Base-by-base conservation (phyloP, 2,888 invertebrate species). In the Colletes collaris region DNA sequence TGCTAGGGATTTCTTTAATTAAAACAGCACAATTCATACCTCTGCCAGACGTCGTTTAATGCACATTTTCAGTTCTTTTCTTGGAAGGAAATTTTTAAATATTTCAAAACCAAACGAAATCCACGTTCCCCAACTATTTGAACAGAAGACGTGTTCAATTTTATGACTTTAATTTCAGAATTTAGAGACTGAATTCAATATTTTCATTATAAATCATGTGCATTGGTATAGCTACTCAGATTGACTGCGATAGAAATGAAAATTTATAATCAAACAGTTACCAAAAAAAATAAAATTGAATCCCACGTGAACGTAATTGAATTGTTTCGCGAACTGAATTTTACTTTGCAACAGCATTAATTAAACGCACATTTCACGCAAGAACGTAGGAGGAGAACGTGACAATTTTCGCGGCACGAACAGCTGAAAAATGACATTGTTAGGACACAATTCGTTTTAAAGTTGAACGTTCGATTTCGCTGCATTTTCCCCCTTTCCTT, bases 21-120 rank as follows among this genome's bases (percentile, higher is more conserved):
- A 63, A 63, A 63, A 44, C 46, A 49, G 63, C 16, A 63, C 27
- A 63, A 63, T 49, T 63, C 49, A 49, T 63, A 16, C 46, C 49
- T 16, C 27, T 46, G 44, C 16, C 46, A 49, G 46, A 27, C 63
- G 49, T 63, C 27, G 46, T 27, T 63, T 46, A 49, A 63, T 49
- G 7, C 27, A 63, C 49, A n/a, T 16, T 27, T 63, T 8, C 16
- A 16, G 35, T 46, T 13, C 49, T 1, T 27, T 27, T 35, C 13
- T 16, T n/a, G 16, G 37, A 19, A 53, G 40, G 6, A 16, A 53
- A 16, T 65, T 53, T 65, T 40, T 52, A 53, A 40, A 37, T 10
- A 10, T 11, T 13, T 27, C 8, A 52, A 11, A 53, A 52, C 40
- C 40, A 65, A 65, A 52, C 53, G 40, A 65, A 65, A 40, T 53